phyloP scores from a whole-genome alignment of 2,888 invertebrate genomes.

The Nephrotoma flavescens region DNA sequence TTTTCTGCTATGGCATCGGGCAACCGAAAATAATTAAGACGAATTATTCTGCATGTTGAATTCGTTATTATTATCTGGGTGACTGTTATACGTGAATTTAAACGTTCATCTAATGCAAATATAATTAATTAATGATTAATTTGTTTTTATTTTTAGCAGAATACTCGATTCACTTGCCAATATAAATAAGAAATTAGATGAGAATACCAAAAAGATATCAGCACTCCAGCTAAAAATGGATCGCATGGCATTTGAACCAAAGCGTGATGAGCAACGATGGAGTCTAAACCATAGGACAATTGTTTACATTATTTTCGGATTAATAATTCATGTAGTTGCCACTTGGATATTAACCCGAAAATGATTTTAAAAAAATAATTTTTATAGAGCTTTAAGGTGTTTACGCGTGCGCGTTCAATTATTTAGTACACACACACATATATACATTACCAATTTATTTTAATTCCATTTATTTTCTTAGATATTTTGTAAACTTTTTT shows the following conservation, averaged over 20 bases:
- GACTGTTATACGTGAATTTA: too few relatives aligned
- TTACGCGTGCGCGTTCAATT: neutral
- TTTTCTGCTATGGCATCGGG: too few relatives aligned
- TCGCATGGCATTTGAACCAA: slow-evolving; percentile 24
- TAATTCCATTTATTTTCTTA: neutral
- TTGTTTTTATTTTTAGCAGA: slow-evolving; percentile 20
- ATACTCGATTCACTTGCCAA: slow-evolving; percentile 34
- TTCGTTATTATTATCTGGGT: neutral
- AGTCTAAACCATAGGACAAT: slow-evolving; percentile 5
- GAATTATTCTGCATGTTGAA: too few relatives aligned
- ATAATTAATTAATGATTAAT: neutral
- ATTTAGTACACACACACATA: neutral
- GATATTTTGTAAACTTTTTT: neutral
- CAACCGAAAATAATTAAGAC: too few relatives aligned
- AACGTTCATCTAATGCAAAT: neutral
- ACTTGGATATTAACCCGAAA: slow-evolving; percentile 8
- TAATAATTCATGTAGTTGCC: slow-evolving; percentile 9
- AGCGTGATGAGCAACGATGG: neutral
- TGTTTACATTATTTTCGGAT: slow-evolving; percentile 7
- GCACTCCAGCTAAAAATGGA: slow-evolving; percentile 24
- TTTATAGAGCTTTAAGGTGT: neutral
- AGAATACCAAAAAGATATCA: slow-evolving; percentile 35
- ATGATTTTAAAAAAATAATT: neutral
- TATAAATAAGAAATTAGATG: slow-evolving; percentile 36
- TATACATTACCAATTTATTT: neutral